These are phyloP conservation scores for Pteronura brasiliensis DNA, from an alignment of 2,113 vertebrate genomes.

Conservation along the genomic window DNA sequence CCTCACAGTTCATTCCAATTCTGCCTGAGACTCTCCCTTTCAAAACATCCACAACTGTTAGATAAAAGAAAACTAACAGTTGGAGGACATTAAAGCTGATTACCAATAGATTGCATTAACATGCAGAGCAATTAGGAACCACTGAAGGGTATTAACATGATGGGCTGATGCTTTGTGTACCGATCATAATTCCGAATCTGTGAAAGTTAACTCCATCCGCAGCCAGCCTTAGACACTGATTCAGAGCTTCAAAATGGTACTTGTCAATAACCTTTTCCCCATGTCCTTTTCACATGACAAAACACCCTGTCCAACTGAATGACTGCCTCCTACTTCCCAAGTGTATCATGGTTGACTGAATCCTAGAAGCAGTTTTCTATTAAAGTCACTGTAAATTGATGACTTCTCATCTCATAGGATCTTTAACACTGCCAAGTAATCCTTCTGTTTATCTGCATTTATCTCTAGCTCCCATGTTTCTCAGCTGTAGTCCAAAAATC, in stretches of 20 bases:
- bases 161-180: neutral
- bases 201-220: neutral
- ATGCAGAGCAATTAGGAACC: slow-evolving; percentile 51
- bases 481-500: neutral
- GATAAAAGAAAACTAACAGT: slow-evolving; percentile 49
- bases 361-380: neutral
- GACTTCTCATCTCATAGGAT: neutral
- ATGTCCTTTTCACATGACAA: neutral
- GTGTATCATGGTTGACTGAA: neutral
- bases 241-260: neutral
- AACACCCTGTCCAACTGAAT: neutral
- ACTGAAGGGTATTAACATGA: neutral
- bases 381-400: neutral
- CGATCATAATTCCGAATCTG: neutral
- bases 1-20: slow-evolving; percentile 27
- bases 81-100: slow-evolving; percentile 54
- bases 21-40: slow-evolving; percentile 18
- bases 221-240: neutral
- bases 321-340: neutral
- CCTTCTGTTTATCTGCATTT: neutral
- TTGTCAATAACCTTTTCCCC: neutral
- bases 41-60: slow-evolving; percentile 44
- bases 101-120: slow-evolving; percentile 50
- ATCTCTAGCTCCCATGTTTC: neutral
- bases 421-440: neutral